Evolutionary conservation across 2,113 vertebrate genomes (phyloP).

Genomic region (Poecile atricapillus): DNA sequence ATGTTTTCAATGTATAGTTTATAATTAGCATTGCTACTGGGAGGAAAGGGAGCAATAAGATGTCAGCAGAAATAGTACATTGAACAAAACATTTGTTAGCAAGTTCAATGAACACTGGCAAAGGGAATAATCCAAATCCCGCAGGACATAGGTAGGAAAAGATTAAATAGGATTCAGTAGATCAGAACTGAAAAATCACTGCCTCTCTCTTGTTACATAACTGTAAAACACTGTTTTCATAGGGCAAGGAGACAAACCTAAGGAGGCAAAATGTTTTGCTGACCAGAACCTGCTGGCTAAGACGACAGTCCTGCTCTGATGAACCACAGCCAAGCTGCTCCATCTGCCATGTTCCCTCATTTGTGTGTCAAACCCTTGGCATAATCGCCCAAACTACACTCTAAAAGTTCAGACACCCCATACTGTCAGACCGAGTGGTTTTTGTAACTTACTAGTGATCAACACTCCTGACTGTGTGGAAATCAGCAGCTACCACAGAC

Average conservation of each 20-base stretch:
- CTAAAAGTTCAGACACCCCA: neutral
- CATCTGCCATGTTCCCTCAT: neutral
- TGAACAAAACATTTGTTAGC: neutral
- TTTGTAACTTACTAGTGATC: neutral
- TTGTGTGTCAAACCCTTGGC: neutral
- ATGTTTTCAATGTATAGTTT: neutral
- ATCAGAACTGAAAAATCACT: neutral
- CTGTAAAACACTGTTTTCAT: neutral
- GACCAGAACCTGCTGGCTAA: neutral
- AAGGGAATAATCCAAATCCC: neutral
- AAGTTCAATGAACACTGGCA: neutral
- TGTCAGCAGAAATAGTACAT: neutral
- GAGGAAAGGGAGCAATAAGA: neutral
- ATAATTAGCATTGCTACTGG: neutral
- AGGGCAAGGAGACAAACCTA: neutral
- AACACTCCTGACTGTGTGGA: neutral
- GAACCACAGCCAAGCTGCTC: neutral
- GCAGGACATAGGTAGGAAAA: neutral
- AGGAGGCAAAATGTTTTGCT: neutral
- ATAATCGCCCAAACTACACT: neutral
- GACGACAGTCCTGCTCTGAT: neutral
- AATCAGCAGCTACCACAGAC: neutral
- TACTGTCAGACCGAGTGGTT: fast-evolving
- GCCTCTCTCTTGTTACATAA: neutral
- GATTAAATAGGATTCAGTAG: neutral